phyloP scores from a whole-genome alignment of 37 sponge, comb jelly and placozoan species.

The Ianthella basta region DNA sequence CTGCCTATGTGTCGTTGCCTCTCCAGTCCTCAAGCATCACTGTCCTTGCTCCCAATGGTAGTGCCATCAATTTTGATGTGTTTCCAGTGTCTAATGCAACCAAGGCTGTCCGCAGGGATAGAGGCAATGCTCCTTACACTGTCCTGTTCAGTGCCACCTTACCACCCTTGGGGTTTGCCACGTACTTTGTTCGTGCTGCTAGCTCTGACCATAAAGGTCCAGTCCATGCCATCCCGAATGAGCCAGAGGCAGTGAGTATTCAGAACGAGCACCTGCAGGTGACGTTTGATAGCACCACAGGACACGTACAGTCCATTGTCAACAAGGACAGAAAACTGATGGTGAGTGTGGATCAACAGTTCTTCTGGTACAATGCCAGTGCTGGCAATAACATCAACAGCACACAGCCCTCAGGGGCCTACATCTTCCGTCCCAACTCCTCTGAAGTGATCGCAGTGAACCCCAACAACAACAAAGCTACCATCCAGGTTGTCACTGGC shows the following conservation, averaged over 20 bases:
- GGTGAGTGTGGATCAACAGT: slow-evolving; percentile 65
- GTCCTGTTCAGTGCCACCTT: slow-evolving; percentile 40
- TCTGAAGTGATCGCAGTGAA: slow-evolving; percentile 44
- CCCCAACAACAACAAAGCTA: slow-evolving; percentile 23
- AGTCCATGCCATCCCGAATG: background rate
- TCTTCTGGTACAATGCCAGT: slow-evolving; percentile 91
- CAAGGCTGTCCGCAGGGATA: slow-evolving; percentile 34
- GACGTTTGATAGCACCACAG: slow-evolving; percentile 63
- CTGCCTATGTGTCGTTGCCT: slow-evolving; percentile 42
- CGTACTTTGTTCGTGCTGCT: slow-evolving; percentile 54
- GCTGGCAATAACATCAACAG: slow-evolving; percentile 75
- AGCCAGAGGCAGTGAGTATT: background rate
- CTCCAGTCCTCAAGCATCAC: slow-evolving; percentile 1
- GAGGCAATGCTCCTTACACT: slow-evolving; percentile 57
- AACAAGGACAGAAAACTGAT: slow-evolving; percentile 14
- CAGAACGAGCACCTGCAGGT: slow-evolving; percentile 17
- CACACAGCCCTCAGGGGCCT: slow-evolving; percentile 84
- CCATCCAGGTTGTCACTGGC: slow-evolving; percentile 38
- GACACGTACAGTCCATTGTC: slow-evolving; percentile 50
- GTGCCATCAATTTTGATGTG: slow-evolving; percentile 12
- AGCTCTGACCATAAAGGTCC: background rate
- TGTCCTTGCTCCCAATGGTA: slow-evolving; percentile 39
- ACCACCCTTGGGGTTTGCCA: slow-evolving; percentile 71
- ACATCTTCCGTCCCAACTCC: slow-evolving; percentile 85
- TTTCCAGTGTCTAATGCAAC: slow-evolving; percentile 52